Percentiles rank a stretch among this genome's conserved stretches.
These are phyloP conservation scores for Scaptomyza reducta DNA, from an alignment of 2,888 invertebrate genomes.

Conservation along the genomic window DNA sequence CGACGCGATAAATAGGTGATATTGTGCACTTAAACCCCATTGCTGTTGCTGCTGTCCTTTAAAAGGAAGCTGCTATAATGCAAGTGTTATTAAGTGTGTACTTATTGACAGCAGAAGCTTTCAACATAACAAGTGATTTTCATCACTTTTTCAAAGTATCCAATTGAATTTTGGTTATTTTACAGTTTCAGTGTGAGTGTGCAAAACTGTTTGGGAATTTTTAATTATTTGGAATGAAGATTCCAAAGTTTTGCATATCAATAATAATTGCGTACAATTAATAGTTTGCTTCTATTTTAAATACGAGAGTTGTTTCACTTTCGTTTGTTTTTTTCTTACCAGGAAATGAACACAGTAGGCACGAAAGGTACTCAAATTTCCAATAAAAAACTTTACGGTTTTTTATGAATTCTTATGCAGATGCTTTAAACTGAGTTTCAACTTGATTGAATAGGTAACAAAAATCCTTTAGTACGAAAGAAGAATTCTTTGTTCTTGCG, in stretches of 20 bases:
- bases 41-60: neutral
- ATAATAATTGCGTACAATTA: neutral
- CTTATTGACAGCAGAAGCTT: neutral
- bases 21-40: neutral
- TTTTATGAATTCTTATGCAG: too few species aligned
- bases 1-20: constrained; percentile 3
- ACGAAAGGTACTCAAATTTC: too few species aligned
- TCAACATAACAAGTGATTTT: neutral
- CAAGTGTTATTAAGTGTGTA: neutral
- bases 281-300: neutral
- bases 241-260: neutral
- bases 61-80: neutral
- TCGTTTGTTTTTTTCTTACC: neutral
- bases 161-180: neutral
- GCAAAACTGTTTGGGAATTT: neutral
- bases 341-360: neutral
- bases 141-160: neutral
- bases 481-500: too few species aligned
- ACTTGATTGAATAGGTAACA: too few species aligned
- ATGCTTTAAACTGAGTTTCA: too few species aligned
- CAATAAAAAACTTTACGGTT: too few species aligned
- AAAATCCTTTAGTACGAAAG: too few species aligned
- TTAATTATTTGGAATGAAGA: neutral
- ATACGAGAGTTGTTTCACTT: neutral
- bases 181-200: neutral